Evolutionary conservation across 2,797 vertebrate genomes (phyloP).

Genomic region (Melanotaenia boesemani): DNA sequence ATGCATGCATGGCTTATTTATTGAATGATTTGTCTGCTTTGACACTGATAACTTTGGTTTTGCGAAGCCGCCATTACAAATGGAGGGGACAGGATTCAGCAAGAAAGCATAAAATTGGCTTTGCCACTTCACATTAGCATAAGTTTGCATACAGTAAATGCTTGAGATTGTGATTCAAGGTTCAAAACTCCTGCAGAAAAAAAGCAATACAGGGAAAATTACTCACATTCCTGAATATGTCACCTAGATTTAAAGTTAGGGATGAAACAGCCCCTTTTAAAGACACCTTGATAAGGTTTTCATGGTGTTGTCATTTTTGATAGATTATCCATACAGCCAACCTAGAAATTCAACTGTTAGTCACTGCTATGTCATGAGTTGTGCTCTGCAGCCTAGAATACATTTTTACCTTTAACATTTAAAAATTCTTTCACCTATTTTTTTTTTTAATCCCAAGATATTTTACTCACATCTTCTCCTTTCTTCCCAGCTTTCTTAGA

Average conservation of each 20-base stretch:
- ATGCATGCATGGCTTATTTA: conserved; percentile 24
- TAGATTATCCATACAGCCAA: conserved; percentile 9
- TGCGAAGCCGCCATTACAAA: conserved; percentile 37
- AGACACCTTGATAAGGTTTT: background rate
- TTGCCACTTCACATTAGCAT: conserved; percentile 46
- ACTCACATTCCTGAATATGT: conserved; percentile 5
- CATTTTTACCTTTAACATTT: conserved; percentile 13
- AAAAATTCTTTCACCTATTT: background rate
- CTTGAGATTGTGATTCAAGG: conserved; percentile 17
- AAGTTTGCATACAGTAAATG: conserved; percentile 22
- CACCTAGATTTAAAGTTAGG: conserved; percentile 41
- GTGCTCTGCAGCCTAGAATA: conserved; percentile 9
- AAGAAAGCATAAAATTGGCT: conserved; percentile 48
- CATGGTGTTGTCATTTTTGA: conserved; percentile 11
- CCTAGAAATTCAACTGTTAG: conserved; percentile 3
- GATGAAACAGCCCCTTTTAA: conserved; percentile 5
- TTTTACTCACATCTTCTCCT: background rate
- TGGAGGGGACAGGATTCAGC: conserved; percentile 15
- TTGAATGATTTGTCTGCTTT: conserved; percentile 4
- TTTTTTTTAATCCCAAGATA: background rate
- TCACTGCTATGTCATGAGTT: conserved; percentile 7
- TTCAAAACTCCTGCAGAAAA: conserved; percentile 19
- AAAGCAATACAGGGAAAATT: conserved; percentile 2
- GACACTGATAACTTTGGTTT: conserved; percentile 35
- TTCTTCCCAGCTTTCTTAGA: background rate